phyloP scores from a whole-genome alignment of 2,797 vertebrate genomes.

The Mus caroli region DNA sequence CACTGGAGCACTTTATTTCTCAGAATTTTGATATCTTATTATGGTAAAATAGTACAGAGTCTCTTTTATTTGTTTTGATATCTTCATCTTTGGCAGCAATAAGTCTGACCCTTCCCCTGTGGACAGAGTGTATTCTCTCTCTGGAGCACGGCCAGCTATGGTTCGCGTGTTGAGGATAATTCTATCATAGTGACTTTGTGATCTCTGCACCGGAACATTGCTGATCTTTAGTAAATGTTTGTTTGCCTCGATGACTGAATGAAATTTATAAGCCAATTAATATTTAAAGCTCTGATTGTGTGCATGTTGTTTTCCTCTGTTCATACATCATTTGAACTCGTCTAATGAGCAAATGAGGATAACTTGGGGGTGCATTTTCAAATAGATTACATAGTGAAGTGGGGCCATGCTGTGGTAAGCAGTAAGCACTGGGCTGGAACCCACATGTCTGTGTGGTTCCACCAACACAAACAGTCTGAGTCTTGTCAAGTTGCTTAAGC shows the following conservation, averaged over 20 bases:
- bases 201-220: background rate
- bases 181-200: slow-evolving; percentile 55
- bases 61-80: slow-evolving; percentile 74
- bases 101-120: slow-evolving; percentile 54
- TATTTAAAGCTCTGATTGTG: slow-evolving; percentile 34
- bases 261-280: slow-evolving; percentile 51
- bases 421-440: background rate
- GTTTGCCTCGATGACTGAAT: slow-evolving; percentile 39
- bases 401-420: background rate
- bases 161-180: slow-evolving; percentile 54
- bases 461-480: background rate
- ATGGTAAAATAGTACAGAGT: slow-evolving; percentile 45
- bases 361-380: background rate
- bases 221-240: slow-evolving; percentile 56
- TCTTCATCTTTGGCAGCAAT: slow-evolving; percentile 62
- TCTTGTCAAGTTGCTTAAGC: background rate
- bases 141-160: slow-evolving; percentile 53
- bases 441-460: background rate
- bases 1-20: background rate
- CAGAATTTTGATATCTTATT: slow-evolving; percentile 60
- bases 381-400: slow-evolving; percentile 42
- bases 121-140: slow-evolving; percentile 45
- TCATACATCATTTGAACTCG: background rate
- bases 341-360: slow-evolving; percentile 49
- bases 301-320: slow-evolving; percentile 12